These are phyloP conservation scores for Ceratitis capitata DNA, from an alignment of 1,140 invertebrate species.

Conservation along the genomic window DNA sequence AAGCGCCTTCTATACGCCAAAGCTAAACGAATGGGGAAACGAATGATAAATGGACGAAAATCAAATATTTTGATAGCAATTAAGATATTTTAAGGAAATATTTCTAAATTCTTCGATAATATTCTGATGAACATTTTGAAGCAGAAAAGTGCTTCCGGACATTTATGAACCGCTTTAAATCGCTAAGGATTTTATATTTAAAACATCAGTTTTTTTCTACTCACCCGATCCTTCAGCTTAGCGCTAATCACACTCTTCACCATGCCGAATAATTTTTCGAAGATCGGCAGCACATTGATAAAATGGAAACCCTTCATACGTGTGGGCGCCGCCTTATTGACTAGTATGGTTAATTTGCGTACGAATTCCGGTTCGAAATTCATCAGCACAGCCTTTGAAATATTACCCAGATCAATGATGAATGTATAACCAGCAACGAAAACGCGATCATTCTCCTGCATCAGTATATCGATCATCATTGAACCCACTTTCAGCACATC, in stretches of 20 bases:
- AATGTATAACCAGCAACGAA: conserved; percentile 57
- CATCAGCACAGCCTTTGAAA: conserved; percentile 60
- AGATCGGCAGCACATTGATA: conserved; percentile 63
- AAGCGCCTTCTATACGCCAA: too few species aligned
- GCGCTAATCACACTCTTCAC: conserved; percentile 64
- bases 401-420: conserved; percentile 62
- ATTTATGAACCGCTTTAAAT: too few species aligned
- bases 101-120: too few species aligned
- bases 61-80: too few species aligned
- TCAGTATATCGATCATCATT: conserved; percentile 57
- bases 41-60: too few species aligned
- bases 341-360: conserved; percentile 61
- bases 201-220: neutral
- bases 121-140: too few species aligned
- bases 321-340: conserved; percentile 66
- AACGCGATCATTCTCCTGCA: conserved; percentile 57
- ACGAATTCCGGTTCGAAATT: conserved; percentile 64
- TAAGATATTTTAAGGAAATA: too few species aligned
- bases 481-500: conserved; percentile 55
- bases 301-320: conserved; percentile 66
- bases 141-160: too few species aligned
- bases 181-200: too few species aligned
- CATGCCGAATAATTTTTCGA: conserved; percentile 64
- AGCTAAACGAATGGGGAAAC: too few species aligned
- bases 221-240: conserved; percentile 66